These are phyloP conservation scores for Pterostichus niger DNA, from an alignment of 2,888 invertebrate species.

Conservation along the genomic window DNA sequence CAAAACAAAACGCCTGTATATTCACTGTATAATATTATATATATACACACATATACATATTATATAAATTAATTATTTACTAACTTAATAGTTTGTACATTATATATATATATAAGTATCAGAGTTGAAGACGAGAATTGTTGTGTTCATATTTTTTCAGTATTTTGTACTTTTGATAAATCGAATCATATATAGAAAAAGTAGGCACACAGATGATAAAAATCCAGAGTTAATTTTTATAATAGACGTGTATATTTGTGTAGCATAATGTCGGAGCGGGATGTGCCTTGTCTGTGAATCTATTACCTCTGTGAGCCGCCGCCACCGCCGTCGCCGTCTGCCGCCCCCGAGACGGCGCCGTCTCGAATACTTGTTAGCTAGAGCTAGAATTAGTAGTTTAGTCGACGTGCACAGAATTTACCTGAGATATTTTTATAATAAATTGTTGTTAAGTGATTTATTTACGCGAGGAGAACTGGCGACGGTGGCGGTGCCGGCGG, in stretches of 20 bases:
- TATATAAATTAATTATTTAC: constrained; percentile 67
- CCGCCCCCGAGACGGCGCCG: constrained; percentile 38
- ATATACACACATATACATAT: constrained; percentile 53
- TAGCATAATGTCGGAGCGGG: constrained; percentile 61
- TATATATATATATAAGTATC: constrained; percentile 65
- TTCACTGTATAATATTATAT: constrained; percentile 63
- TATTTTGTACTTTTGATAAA: constrained; percentile 77
- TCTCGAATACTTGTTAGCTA: constrained; percentile 66
- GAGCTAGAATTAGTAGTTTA: constrained; percentile 61
- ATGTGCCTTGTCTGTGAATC: constrained; percentile 64
- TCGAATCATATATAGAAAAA: constrained; percentile 67
- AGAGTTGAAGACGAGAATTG: constrained; percentile 76
- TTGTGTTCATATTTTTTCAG: constrained; percentile 77
- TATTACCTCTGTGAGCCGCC: constrained; percentile 62
- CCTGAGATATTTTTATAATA: constrained; percentile 67
- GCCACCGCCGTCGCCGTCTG: not conserved
- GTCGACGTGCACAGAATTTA: constrained; percentile 67
- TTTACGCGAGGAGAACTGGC: constrained; percentile 38
- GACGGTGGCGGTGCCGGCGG: constrained; percentile 10
- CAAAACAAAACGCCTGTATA: constrained; percentile 62
- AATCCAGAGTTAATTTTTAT: constrained; percentile 66
- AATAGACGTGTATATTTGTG: constrained; percentile 64
- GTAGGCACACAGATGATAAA: constrained; percentile 66
- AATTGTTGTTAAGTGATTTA: constrained; percentile 65
- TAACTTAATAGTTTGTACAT: constrained; percentile 67